Percentiles rank a stretch among this genome's conserved stretches.
Conservation (phyloP, 2,888 invertebrate genomes). For the Iselma pallidipennis region DNA sequence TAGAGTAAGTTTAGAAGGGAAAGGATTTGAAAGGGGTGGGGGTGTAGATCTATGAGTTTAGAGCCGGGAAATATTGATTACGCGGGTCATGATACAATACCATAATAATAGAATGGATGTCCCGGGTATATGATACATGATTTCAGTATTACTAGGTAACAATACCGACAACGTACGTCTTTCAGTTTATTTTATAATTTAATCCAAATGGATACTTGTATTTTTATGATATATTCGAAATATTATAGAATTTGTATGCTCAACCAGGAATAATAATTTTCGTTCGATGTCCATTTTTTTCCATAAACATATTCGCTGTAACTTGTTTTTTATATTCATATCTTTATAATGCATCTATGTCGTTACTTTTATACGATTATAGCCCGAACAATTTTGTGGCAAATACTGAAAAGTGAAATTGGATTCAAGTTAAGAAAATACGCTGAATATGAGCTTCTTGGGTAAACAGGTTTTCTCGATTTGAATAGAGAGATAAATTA, state of each 20-base stretch:
- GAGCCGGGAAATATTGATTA: not conserved
- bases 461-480: constrained; percentile 18
- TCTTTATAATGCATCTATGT: not conserved
- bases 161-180: not conserved
- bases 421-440: constrained; percentile 22
- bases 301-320: not conserved
- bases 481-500: not conserved
- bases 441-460: constrained; percentile 23
- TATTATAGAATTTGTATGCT: not conserved
- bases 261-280: not conserved
- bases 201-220: not conserved
- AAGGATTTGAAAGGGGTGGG: not conserved
- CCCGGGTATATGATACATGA: not conserved
- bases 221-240: too few species aligned
- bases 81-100: not conserved
- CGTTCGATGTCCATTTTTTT: not conserved
- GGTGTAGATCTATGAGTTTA: not conserved
- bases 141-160: not conserved
- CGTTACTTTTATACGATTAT: constrained; percentile 15
- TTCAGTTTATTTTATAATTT: not conserved
- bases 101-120: not conserved
- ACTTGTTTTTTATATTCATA: not conserved
- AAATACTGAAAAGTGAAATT: constrained; percentile 19
- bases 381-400: too few species aligned
- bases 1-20: not conserved